Evolutionary conservation across 2,888 invertebrate genomes (phyloP).

Genomic region (Drosophila rellima): DNA sequence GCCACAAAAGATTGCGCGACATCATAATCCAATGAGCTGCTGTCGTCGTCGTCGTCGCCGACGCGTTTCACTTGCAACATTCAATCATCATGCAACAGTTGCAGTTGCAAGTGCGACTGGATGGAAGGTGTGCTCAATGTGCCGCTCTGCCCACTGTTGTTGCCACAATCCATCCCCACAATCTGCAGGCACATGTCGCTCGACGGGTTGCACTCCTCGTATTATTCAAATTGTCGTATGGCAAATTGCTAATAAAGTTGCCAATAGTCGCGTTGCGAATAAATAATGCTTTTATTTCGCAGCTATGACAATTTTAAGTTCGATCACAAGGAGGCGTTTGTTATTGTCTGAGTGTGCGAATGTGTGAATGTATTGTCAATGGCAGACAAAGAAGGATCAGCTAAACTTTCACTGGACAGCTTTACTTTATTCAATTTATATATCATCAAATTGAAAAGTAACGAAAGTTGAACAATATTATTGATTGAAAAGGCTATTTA

Average conservation of each 20-base stretch:
- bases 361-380: conserved; percentile 36
- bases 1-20: conserved; percentile 22
- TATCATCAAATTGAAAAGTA: conserved; percentile 30
- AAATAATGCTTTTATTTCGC: conserved; percentile 71
- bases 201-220: conserved; percentile 28
- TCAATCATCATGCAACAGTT: conserved; percentile 54
- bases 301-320: conserved; percentile 51
- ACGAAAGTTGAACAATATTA: conserved; percentile 28
- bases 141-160: conserved; percentile 6
- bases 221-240: conserved; percentile 69
- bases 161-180: not conserved
- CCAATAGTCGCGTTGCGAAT: conserved; percentile 48
- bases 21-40: conserved; percentile 46
- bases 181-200: conserved; percentile 23
- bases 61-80: conserved; percentile 51
- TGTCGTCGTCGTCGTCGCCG: conserved; percentile 26
- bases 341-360: conserved; percentile 20
- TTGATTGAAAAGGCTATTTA: not conserved
- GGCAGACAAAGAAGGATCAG: conserved; percentile 31
- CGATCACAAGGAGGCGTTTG: conserved; percentile 46
- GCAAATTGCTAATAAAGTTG: conserved; percentile 78
- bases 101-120: conserved; percentile 27
- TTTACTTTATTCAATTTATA: conserved; percentile 10
- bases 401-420: conserved; percentile 48
- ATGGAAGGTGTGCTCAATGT: conserved; percentile 19